These are phyloP conservation scores for Spilarctia lutea DNA, from an alignment of 2,888 invertebrate genomes.

Conservation along the genomic window DNA sequence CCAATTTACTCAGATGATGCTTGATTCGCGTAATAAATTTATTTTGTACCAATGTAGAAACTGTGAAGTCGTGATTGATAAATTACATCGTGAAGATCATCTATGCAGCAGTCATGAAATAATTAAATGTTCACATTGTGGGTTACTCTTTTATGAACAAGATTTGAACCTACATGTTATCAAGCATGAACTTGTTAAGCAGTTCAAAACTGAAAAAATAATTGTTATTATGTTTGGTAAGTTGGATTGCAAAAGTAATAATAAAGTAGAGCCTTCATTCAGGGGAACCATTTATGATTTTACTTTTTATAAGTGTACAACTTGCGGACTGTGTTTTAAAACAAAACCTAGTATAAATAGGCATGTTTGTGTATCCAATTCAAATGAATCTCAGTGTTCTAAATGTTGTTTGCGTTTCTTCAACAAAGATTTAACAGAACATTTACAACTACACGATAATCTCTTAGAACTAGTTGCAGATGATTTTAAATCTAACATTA, in stretches of 20 bases:
- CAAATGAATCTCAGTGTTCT: slow-evolving; percentile 59
- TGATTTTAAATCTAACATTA: slow-evolving; percentile 61
- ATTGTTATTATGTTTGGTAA: slow-evolving; percentile 68
- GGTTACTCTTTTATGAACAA: slow-evolving; percentile 56
- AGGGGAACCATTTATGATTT: slow-evolving; percentile 67
- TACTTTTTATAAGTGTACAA: slow-evolving; percentile 66
- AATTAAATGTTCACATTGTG: slow-evolving; percentile 65
- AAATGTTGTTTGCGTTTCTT: slow-evolving; percentile 66
- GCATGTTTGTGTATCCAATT: slow-evolving; percentile 62
- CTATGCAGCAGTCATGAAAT: slow-evolving; percentile 57
- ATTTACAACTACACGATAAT: slow-evolving; percentile 63
- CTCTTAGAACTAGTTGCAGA: slow-evolving; percentile 57
- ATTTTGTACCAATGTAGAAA: slow-evolving; percentile 72
- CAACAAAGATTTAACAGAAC: slow-evolving; percentile 58
- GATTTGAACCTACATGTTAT: slow-evolving; percentile 60
- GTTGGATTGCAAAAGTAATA: slow-evolving; percentile 20
- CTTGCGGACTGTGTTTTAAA: slow-evolving; percentile 65
- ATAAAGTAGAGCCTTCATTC: slow-evolving; percentile 49
- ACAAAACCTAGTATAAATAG: slow-evolving; percentile 43
- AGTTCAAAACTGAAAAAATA: slow-evolving; percentile 63
- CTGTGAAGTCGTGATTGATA: slow-evolving; percentile 65
- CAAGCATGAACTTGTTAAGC: slow-evolving; percentile 62
- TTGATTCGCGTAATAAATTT: slow-evolving; percentile 50
- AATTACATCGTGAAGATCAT: slow-evolving; percentile 51
- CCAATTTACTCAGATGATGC: slow-evolving; percentile 54